A percentile compares a stretch with the other conserved stretches of the same genome.
phyloP scores from a whole-genome alignment of 2,797 vertebrate species.

The Telmatherina bonti region DNA sequence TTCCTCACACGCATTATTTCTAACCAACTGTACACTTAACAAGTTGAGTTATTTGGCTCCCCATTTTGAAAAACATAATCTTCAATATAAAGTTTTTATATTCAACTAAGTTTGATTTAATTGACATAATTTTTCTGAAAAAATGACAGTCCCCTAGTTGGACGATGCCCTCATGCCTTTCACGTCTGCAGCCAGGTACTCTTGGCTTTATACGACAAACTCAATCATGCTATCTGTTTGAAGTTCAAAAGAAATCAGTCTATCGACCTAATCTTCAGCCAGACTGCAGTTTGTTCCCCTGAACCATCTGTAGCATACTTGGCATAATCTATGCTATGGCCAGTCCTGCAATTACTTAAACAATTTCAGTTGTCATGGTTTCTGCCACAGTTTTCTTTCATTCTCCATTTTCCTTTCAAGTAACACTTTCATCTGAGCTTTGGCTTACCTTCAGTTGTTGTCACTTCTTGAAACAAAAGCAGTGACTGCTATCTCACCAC shows the following conservation, averaged over 20 bases:
- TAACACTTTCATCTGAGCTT: conserved; percentile 19
- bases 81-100: too few relatives aligned
- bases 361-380: conserved; percentile 48
- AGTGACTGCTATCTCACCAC: conserved; percentile 2
- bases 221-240: not conserved
- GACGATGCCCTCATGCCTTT: not conserved
- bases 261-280: not conserved
- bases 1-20: not conserved
- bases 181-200: not conserved
- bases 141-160: too few relatives aligned
- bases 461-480: conserved; percentile 40
- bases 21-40: too few relatives aligned
- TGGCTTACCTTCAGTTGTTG: conserved; percentile 34
- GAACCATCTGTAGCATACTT: not conserved
- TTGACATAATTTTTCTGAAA: too few relatives aligned
- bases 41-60: too few relatives aligned
- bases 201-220: not conserved
- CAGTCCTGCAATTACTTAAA: conserved; percentile 47
- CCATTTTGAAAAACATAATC: too few relatives aligned
- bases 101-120: too few relatives aligned
- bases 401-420: conserved; percentile 54
- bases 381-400: conserved; percentile 52
- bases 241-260: not conserved
- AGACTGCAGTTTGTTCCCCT: conserved; percentile 1
- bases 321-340: not conserved